These are phyloP conservation scores for Meghimatium bilineatum DNA, from an alignment of 2,888 invertebrate species.

Conservation along the genomic window DNA sequence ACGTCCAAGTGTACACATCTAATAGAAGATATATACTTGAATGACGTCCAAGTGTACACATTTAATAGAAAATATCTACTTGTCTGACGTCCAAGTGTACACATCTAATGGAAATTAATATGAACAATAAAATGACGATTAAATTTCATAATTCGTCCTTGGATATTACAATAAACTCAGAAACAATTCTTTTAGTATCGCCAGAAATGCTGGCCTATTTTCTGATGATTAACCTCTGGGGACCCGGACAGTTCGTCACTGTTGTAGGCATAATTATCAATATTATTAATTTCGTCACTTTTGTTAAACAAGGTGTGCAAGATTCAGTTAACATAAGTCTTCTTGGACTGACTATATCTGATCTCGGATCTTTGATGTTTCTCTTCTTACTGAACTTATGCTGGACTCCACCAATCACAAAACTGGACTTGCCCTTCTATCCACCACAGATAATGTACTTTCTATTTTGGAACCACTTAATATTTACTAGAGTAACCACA, in stretches of 20 bases:
- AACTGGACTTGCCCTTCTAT: background rate
- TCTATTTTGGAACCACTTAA: background rate
- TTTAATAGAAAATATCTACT: too few species aligned
- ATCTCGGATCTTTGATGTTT: background rate
- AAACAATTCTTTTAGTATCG: background rate
- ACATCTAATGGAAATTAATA: too few species aligned
- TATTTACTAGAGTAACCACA: background rate
- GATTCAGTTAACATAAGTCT: constrained; percentile 21
- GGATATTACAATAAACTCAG: too few species aligned
- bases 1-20: too few species aligned
- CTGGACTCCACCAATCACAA: background rate
- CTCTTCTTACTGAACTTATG: background rate
- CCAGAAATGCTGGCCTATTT: background rate
- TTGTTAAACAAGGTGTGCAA: background rate
- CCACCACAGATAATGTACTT: background rate
- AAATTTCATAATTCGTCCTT: too few species aligned
- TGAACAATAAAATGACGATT: too few species aligned
- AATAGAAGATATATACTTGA: too few species aligned
- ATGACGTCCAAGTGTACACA: too few species aligned
- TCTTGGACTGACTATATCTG: constrained; percentile 18
- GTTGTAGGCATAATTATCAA: background rate
- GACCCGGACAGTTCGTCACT: background rate
- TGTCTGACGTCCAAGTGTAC: too few species aligned
- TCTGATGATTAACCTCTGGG: constrained; percentile 9
- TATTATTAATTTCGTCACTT: background rate